Evolutionary conservation across 1,140 invertebrate species (phyloP), one percentile per base, ranked within the genome.

Genomic region (Caenorhabditis brenneri): DNA sequence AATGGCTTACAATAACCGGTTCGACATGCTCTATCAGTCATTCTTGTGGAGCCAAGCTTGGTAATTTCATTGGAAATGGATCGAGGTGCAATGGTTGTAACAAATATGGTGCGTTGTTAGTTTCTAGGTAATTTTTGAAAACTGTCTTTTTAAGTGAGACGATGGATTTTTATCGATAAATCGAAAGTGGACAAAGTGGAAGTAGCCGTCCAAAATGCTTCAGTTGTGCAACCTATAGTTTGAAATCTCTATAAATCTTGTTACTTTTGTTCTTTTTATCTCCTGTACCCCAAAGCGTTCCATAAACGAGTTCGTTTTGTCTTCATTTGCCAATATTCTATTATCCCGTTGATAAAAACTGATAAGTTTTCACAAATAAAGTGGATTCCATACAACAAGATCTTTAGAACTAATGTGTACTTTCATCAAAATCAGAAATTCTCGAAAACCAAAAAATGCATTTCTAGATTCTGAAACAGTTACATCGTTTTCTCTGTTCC

Each of bases 91-190:
- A 60, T 60, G 58, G 58, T 7, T 65, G 58, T 24, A 65, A 36
- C 36, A 65, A 65, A n/a, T 65, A 33, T 33, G 58, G 58, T 65
- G 5, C 31, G 31, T 19, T 19, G 7, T 3, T 1, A 1, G 7
- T 16, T 15, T 16, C 5, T 16, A 6, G 0, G 27, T 10, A 55
- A 10, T 55, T 5, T 33, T 33, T n/a, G 33, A n/a, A 24, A 65
- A 0, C 10, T 19, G 0, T 24, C 2, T 65, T 33, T 65, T 36
- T 33, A 16, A 65, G 58, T 65, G 29, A 65, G n/a, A 36, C 58
- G 16, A 65, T 65, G 58, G 58, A 65, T 65, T n/a, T 65, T 65
- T 7, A 65, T 65, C 12, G 31, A 65, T 65, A 65, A n/a, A 36
- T 33, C 58, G 9, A 65, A 65, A 36, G 3, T 65, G 1, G 58